phyloP scores from a whole-genome alignment of 1,140 invertebrate species.

The Drosophila sturtevanti region DNA sequence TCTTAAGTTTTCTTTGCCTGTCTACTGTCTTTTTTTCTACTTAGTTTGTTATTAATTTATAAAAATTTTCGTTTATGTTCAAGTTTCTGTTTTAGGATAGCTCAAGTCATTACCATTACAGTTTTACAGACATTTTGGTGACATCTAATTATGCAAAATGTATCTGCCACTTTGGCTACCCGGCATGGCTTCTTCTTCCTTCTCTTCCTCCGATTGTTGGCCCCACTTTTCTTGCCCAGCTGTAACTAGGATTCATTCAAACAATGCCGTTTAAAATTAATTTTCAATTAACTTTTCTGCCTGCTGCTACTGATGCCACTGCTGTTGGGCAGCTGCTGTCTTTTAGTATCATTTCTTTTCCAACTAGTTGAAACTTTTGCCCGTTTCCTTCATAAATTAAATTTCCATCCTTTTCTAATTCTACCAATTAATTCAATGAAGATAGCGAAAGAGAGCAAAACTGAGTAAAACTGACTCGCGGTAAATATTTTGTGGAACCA shows the following conservation, averaged over 20 bases:
- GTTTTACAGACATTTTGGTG: conserved; percentile 54
- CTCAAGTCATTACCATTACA: conserved; percentile 47
- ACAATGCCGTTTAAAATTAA: conserved; percentile 77
- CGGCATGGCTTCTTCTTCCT: too few relatives aligned
- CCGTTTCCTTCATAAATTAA: conserved; percentile 58
- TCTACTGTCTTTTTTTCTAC: background rate
- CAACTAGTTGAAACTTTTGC: conserved; percentile 48
- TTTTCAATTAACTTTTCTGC: conserved; percentile 72
- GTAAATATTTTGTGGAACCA: background rate
- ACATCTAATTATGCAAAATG: conserved; percentile 72
- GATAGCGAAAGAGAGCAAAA: background rate
- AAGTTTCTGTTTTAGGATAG: conserved; percentile 30
- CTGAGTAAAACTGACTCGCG: background rate
- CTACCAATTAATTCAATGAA: conserved; percentile 59
- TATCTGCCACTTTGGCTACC: conserved; percentile 22
- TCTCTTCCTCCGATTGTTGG: conserved; percentile 31
- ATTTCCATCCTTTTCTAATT: conserved; percentile 51
- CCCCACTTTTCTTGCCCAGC: conserved; percentile 6
- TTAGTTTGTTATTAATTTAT: background rate
- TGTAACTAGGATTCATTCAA: conserved; percentile 48
- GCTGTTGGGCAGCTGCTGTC: conserved; percentile 27
- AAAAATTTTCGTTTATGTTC: background rate
- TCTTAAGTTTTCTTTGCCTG: conserved; percentile 29
- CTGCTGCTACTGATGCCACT: conserved; percentile 9
- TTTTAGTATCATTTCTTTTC: conserved; percentile 9